Evolutionary conservation across 1,140 invertebrate genomes (phyloP), one percentile per base, ranked within the genome.

Genomic region (Drosophila ficusphila): DNA sequence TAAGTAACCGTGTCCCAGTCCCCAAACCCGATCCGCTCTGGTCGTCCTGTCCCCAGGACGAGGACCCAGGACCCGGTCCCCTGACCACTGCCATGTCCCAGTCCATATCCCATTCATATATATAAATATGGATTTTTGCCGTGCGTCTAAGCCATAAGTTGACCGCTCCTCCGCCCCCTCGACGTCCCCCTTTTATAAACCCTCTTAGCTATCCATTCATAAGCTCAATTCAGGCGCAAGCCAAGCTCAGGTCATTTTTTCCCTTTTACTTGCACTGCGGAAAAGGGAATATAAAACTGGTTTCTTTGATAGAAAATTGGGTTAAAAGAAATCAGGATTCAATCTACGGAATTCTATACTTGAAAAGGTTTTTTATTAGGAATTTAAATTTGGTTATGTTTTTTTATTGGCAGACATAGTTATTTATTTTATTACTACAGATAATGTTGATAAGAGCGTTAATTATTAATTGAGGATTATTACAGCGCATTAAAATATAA

Each of bases 91-190:
- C 27, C 38, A n/a, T 9, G 27, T 12, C 42, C 41, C 61, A 52
- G 57, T 70, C 73, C 61, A 48, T 51, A 38, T 44, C 27, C 57
- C 34, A 29, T 78, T 60, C 83, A 76, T 71, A 76, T 54, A 76
- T 86, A 86, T 73, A 73, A 72, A 85, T 86, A 86, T 73, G 76
- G 57, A 76, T 76, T 62, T 64, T 51, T 76, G 49, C 38, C 41
- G 53, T 79, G 67, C 76, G 71, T 86, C 72, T 69, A 79, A 79
- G 62, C 81, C 61, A 81, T 81, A 85, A 69, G 67, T 79, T 73
- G 75, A 54, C 54, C 58, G 58, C 53, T 69, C 42, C 52, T 61
- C 52, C 36, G 52, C 52, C 27, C 31, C 14, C 61, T 29, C 14
- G 27, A n/a, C n/a, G n/a, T n/a, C n/a, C 4, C 14, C 53, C 56